Evolutionary conservation across 2,113 vertebrate species (phyloP), one percentile per base, ranked within the genome.

Genomic region (Pheucticus melanocephalus): DNA sequence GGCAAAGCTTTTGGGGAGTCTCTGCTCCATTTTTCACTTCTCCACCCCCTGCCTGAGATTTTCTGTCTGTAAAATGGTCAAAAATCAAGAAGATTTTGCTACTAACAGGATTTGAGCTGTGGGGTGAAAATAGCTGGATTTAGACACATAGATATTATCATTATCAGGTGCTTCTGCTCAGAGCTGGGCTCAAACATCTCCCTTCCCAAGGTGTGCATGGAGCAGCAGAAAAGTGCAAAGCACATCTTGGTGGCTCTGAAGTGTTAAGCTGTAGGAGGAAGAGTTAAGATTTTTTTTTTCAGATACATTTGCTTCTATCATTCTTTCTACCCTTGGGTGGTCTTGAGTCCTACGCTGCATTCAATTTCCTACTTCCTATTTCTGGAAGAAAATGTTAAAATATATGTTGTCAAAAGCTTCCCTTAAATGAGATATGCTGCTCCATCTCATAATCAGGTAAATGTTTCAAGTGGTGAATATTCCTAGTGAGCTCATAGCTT

Each of bases 311-410:
- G 30, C 14, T 57, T 66, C 6, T 91, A 0, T 86, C 59, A 8
- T 90, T 80, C 42, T 80, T 54, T 77, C 30, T 80, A 3, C 28
- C 22, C 23, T 79, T 60, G 48, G 19, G n/a, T 72, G 89, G 51
- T 89, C 80, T 66, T 2, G 28, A 69, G 1, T 84, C 27, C 15
- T 70, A 6, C 0, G 0, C 9, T 75, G 31, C 0, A 0, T 84
- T 92, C 53, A 25, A 9, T 64, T 78, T 64, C 72, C 68, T 76
- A 20, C 23, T 81, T 78, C 48, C 8, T 2, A 1, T 51, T 82
- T 87, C n/a, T 82, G 18, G 21, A 80, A 84, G 30, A 54, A 63
- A 65, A 92, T 39, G 9, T 47, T 63, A 47, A 80, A 69, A 61
- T 18, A 51, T 11, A 70, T 40, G 5, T 40, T 92, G 7, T 65